These are phyloP conservation scores for Bilobella aurantiaca DNA, from an alignment of 1,140 invertebrate species.

Conservation along the genomic window DNA sequence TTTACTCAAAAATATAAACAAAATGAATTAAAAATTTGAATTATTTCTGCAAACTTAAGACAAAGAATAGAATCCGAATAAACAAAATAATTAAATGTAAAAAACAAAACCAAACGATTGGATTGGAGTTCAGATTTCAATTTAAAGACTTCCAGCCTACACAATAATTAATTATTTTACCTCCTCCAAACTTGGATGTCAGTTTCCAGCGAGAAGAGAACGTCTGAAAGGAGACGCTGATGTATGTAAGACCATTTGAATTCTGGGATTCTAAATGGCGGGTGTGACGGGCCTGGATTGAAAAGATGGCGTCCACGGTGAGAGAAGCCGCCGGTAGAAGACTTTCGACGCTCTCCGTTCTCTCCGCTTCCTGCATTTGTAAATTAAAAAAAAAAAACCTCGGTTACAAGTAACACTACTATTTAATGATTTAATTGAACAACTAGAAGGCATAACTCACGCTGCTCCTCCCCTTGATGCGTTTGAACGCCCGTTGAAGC, in stretches of 20 bases:
- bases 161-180: constrained; percentile 44
- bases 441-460: neutral
- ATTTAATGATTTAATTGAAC: neutral
- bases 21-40: too few relatives aligned
- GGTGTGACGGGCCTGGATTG: constrained; percentile 84
- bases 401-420: too few relatives aligned
- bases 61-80: too few relatives aligned
- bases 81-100: too few relatives aligned
- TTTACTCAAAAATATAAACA: too few relatives aligned
- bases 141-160: too few relatives aligned
- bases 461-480: constrained; percentile 41
- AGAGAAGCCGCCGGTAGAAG: constrained; percentile 29
- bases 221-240: constrained; percentile 88
- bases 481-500: constrained; percentile 67
- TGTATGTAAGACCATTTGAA: constrained; percentile 99
- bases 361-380: too few relatives aligned
- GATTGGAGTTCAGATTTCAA: too few relatives aligned
- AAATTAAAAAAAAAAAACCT: neutral
- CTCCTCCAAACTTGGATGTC: constrained; percentile 89
- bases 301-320: constrained; percentile 64
- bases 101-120: too few relatives aligned
- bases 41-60: too few relatives aligned
- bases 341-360: constrained; percentile 26
- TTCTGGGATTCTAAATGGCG: constrained; percentile 96
- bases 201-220: constrained; percentile 91